Base-by-base conservation (phyloP, 2,888 invertebrate genomes). In the Tenthredo notha region DNA sequence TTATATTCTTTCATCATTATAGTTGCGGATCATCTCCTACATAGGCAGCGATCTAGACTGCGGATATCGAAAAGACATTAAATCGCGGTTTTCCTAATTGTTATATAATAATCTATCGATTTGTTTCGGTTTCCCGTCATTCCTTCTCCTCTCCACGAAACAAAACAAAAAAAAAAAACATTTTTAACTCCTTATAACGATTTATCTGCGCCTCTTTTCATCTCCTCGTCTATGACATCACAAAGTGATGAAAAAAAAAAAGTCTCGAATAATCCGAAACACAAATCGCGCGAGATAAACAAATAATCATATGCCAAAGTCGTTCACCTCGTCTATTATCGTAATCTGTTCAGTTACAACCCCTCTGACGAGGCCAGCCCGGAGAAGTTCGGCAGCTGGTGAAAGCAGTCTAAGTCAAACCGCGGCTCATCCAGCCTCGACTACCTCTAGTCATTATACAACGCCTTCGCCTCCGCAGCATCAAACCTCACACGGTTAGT, bases 391-490 rank as follows among this genome's bases (percentile, higher is more conserved):
- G 47, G 92, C 92, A 50, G 90, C 91, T 75, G 92, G 92, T 82
- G 92, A 93, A 87, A 92, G 92, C 89, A 90, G 91, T 85, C 88
- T 92, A 82, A 88, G 89, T 87, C 91, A 89, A 85, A 86, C 87
- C 74, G 89, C 88, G 86, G 90, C 89, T 87, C 92, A 92, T 88
- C 92, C 91, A 77, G 90, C 91, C 83, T 92, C 93, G 61, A 92
- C 93, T 83, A 92, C 92, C 80, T 93, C 93, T 77, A 93, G 93
- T 90, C 93, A 94, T 88, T 94, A 94, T 88, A 93, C 93, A 85
- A 94, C 94, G 85, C 94, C 92, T 87, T 94, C 92, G 88, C 94
- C 93, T 85, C 94, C 94, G 86, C 92, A 92, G 87, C 92, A 92
- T 87, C 90, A 91, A 84, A 91, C 92, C 85, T 89, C 92, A 85